Percentiles rank a stretch among this genome's conserved stretches.
Evolutionary conservation across 2,888 invertebrate genomes (phyloP).

Genomic region (Philhelius pedissequus): DNA sequence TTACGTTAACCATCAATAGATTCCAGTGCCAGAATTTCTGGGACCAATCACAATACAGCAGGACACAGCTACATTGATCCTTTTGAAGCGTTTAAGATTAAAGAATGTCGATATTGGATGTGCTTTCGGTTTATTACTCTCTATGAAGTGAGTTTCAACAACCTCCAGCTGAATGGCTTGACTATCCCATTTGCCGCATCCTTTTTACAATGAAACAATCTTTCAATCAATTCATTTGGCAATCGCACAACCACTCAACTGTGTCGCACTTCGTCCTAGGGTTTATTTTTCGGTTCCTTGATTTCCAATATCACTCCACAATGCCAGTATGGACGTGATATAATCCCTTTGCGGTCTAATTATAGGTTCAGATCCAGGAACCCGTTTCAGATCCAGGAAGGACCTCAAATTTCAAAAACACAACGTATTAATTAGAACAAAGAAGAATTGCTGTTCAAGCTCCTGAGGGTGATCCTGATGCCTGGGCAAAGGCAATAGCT

Average conservation of each 20-base stretch:
- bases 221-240: constrained; percentile 69
- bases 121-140: constrained; percentile 34
- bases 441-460: constrained; percentile 13
- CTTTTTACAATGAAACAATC: constrained; percentile 54
- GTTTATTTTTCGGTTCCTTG: constrained; percentile 32
- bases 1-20: neutral
- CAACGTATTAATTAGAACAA: constrained; percentile 41
- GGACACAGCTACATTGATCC: constrained; percentile 5
- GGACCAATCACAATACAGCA: neutral
- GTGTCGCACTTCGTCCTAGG: constrained; percentile 49
- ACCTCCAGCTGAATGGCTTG: constrained; percentile 27
- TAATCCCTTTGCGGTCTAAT: constrained; percentile 56
- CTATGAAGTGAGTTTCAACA: constrained; percentile 34
- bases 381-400: constrained; percentile 37
- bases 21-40: too few species aligned
- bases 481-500: too few species aligned
- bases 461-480: neutral
- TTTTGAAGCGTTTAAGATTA: constrained; percentile 27
- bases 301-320: neutral
- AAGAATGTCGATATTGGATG: neutral
- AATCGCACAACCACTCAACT: constrained; percentile 64
- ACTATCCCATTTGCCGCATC: neutral
- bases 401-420: constrained; percentile 21
- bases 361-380: constrained; percentile 50
- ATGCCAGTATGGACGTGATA: neutral